phyloP scores from a whole-genome alignment of 2,888 invertebrate genomes.

The Metopia argyrocephala region DNA sequence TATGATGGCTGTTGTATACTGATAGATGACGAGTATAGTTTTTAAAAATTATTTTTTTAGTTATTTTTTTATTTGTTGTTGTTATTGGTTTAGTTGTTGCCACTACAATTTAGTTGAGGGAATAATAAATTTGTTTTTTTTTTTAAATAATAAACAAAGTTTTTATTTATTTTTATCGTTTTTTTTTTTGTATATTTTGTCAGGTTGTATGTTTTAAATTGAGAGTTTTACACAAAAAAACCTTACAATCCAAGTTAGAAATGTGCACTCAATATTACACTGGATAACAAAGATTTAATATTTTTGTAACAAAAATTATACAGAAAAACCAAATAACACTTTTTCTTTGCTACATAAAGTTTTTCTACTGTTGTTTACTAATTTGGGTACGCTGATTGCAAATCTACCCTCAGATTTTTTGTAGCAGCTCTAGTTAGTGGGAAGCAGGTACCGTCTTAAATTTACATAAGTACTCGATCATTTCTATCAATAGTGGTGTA shows the following conservation, averaged over 20 bases:
- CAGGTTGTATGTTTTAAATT: conserved; percentile 13
- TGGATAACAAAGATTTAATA: background rate
- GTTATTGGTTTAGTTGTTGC: conserved; percentile 50
- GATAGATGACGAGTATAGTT: conserved; percentile 35
- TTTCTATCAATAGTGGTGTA: no score
- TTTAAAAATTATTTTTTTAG: conserved; percentile 43
- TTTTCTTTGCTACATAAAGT: no score
- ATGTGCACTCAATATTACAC: conserved; percentile 18
- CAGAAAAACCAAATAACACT: no score
- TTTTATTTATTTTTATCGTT: background rate
- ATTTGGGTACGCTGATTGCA: no score
- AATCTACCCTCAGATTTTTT: no score
- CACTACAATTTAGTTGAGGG: conserved; percentile 38
- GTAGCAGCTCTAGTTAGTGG: no score
- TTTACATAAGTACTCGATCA: no score
- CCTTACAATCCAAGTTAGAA: background rate
- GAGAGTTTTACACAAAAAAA: background rate
- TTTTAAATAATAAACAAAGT: conserved; percentile 39
- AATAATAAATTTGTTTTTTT: conserved; percentile 35
- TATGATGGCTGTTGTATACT: conserved; percentile 9
- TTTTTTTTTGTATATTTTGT: background rate
- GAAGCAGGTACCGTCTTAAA: no score
- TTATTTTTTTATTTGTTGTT: conserved; percentile 53
- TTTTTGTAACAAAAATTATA: no score
- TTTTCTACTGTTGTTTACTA: no score